phyloP scores from a whole-genome alignment of 2,113 vertebrate species.

The Sminthopsis crassicaudata region DNA sequence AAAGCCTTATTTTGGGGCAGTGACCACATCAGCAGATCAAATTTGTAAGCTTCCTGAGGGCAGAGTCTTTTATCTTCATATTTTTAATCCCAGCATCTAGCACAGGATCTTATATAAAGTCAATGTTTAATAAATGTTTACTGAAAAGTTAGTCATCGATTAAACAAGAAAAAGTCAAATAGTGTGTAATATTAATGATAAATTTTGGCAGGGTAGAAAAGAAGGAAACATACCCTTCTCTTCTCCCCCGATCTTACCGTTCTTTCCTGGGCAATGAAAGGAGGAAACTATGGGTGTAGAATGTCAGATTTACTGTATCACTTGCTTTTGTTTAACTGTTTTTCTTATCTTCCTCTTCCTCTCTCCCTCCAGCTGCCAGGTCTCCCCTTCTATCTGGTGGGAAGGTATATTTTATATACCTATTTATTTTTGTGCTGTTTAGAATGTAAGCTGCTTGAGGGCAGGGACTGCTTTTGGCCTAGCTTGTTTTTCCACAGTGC shows the following conservation, averaged over 20 bases:
- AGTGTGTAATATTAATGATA: neutral
- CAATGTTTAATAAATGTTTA: neutral
- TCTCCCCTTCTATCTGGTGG: neutral
- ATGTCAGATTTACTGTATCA: neutral
- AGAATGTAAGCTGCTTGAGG: neutral
- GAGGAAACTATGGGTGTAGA: neutral
- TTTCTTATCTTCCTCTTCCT: neutral
- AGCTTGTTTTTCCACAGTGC: neutral
- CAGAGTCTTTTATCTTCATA: neutral
- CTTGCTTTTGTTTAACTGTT: neutral
- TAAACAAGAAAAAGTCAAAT: too few species aligned
- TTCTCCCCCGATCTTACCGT: neutral
- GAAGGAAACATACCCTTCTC: neutral
- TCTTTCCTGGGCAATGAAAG: neutral
- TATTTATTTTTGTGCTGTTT: neutral
- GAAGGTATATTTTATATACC: neutral
- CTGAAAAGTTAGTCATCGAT: too few species aligned
- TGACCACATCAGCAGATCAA: neutral
- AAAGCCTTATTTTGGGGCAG: neutral
- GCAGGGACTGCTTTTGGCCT: neutral
- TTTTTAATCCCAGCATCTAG: neutral
- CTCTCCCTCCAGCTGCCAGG: neutral
- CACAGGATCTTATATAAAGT: neutral
- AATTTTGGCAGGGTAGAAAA: neutral
- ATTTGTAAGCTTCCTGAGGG: neutral